Base-by-base conservation (phyloP, 2,888 invertebrate genomes). In the Phymatocera aterrima region DNA sequence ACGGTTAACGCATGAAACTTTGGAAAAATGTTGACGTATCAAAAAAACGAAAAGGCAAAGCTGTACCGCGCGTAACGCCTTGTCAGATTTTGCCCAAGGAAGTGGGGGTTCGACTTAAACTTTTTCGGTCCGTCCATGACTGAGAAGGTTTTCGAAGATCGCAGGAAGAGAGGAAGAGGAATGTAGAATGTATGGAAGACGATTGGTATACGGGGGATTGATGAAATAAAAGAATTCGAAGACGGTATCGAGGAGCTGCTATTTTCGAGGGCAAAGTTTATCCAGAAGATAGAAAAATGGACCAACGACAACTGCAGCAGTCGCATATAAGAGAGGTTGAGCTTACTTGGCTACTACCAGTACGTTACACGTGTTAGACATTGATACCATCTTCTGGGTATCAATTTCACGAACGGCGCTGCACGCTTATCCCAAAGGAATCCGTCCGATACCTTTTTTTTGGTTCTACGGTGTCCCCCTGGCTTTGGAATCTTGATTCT, bases 281-380 rank as follows among this genome's bases (percentile, higher is more conserved):
- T 31, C 15, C 46, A n/a, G n/a, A n/a, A 43, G 34, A 51, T 72
- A 43, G 48, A 72, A 72, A 72, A 51, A 72, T 72, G 34, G 72
- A 72, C 72, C 48, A 51, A 72, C 72, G 72, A 72, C 72, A 68
- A 68, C 48, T 48, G 64, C 34, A 15, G 51, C 51, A 15, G 51
- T n/a, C 4, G 40, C 51, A 46, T n/a, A 21, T 46, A 43, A 15
- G 24, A 40, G 68, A 24, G 72, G 51, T 72, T 72, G 48, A 72
- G 48, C 51, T 51, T 72, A 72, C 51, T 72, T 72, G 75, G 75
- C 75, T 75, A 75, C 75, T 75, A 75, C 21, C 75, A 89, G 89
- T 90, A 89, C 86, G 88, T 89, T 89, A 90, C 90, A 90, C 89
- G 88, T 90, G 90, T 90, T 89, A 88, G 86, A 88, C 87, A 80